Evolutionary conservation across 1,140 invertebrate genomes (phyloP).

Genomic region (Conus ventricosus): DNA sequence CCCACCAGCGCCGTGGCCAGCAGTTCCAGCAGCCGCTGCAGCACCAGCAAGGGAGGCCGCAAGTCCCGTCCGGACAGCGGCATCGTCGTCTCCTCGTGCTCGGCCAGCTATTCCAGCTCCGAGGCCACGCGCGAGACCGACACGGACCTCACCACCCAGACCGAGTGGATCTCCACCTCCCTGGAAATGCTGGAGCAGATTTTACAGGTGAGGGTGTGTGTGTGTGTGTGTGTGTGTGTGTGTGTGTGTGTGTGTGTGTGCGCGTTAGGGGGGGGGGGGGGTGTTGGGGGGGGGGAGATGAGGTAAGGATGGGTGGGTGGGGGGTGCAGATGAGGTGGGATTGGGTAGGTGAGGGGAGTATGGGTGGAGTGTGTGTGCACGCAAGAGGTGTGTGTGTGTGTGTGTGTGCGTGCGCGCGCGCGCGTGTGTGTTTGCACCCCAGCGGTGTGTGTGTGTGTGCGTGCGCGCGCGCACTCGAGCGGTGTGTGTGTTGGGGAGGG

Average conservation of each 20-base stretch:
- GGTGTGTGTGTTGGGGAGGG: too few species aligned
- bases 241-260: constrained; percentile 9
- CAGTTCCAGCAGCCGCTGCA: not conserved
- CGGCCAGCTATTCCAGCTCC: constrained; percentile 62
- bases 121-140: constrained; percentile 56
- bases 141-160: constrained; percentile 53
- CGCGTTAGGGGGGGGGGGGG: not conserved
- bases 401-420: too few species aligned
- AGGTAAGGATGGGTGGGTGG: too few species aligned
- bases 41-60: constrained; percentile 10
- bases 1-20: not conserved
- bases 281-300: too few species aligned
- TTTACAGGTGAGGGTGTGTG: constrained; percentile 19
- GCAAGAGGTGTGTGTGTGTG: too few species aligned
- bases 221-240: not conserved
- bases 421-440: too few species aligned
- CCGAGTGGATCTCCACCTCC: constrained; percentile 55
- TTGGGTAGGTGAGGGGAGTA: too few species aligned
- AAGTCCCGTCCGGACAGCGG: constrained; percentile 61
- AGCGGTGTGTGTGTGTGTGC: too few species aligned
- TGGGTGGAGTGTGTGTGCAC: too few species aligned
- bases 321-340: too few species aligned
- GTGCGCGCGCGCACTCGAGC: too few species aligned
- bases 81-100: constrained; percentile 63
- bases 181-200: constrained; percentile 52